Conservation (phyloP, 2,888 invertebrate genomes). For the Eubasilissa splendida region DNA sequence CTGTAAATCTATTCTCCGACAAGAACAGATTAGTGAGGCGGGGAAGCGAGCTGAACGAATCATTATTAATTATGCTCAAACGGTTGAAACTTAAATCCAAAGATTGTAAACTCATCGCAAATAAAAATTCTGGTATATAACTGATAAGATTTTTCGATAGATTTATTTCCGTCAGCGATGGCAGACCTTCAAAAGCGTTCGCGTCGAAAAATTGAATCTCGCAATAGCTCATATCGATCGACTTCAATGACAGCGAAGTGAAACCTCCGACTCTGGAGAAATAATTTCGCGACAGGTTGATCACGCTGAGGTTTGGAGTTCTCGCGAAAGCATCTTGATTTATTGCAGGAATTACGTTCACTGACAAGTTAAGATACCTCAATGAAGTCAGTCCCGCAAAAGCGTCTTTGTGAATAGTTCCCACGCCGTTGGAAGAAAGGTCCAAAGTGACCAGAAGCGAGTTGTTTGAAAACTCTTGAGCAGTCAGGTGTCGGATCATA, state of each 20-base stretch:
- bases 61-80: slow-evolving; percentile 75
- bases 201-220: slow-evolving; percentile 75
- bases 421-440: slow-evolving; percentile 79
- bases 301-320: slow-evolving; percentile 73
- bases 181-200: slow-evolving; percentile 74
- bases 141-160: slow-evolving; percentile 79
- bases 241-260: slow-evolving; percentile 72
- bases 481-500: slow-evolving; percentile 73
- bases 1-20: slow-evolving; percentile 81
- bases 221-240: slow-evolving; percentile 77
- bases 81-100: slow-evolving; percentile 76
- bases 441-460: slow-evolving; percentile 75
- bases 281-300: slow-evolving; percentile 80
- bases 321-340: slow-evolving; percentile 74
- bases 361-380: slow-evolving; percentile 78
- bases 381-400: slow-evolving; percentile 75
- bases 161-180: slow-evolving; percentile 75
- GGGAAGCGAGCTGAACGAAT: slow-evolving; percentile 76
- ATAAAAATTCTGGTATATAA: slow-evolving; percentile 75
- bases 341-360: slow-evolving; percentile 77
- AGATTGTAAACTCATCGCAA: slow-evolving; percentile 74
- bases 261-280: slow-evolving; percentile 74
- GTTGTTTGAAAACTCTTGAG: slow-evolving; percentile 76
- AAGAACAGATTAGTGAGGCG: slow-evolving; percentile 76
- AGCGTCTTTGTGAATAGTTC: slow-evolving; percentile 73